Evolutionary conservation across 2,888 invertebrate genomes (phyloP).

Genomic region (Chymomyza amoena): DNA sequence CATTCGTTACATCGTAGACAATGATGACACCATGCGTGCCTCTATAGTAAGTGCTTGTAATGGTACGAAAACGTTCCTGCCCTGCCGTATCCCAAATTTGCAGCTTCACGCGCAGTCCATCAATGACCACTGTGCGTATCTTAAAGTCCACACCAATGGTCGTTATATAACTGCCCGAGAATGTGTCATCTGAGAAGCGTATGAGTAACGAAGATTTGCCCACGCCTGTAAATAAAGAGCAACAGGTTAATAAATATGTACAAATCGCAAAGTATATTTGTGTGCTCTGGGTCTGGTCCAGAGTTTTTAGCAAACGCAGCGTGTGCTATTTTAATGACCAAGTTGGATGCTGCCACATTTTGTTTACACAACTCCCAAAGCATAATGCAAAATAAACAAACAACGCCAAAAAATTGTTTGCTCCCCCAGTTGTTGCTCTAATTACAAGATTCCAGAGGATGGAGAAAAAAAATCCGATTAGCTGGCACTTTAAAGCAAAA

Average conservation of each 20-base stretch:
- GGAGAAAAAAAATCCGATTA: no score
- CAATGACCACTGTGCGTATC: constrained; percentile 96
- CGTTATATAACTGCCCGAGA: constrained; percentile 98
- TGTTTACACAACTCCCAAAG: no score
- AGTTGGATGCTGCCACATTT: no score
- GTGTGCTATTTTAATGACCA: no score
- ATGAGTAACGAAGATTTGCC: constrained; percentile 98
- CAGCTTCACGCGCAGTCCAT: constrained; percentile 93
- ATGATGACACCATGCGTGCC: constrained; percentile 99
- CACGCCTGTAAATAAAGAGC: constrained; percentile 86
- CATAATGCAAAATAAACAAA: not conserved
- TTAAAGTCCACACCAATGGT: constrained; percentile 99
- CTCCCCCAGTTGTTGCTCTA: not conserved
- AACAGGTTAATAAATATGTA: not conserved
- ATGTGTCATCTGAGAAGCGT: constrained; percentile 98
- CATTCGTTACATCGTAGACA: constrained; percentile 99
- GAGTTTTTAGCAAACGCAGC: no score
- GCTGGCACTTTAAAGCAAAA: no score
- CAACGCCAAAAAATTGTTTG: no score
- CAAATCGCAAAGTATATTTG: not conserved
- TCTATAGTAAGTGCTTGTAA: constrained; percentile 99
- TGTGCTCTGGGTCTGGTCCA: not conserved
- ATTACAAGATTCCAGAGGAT: not conserved
- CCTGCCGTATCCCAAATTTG: constrained; percentile 99
- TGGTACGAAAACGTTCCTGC: constrained; percentile 97